Evolutionary conservation across 1,140 invertebrate genomes (phyloP), one percentile per base, ranked within the genome.

Genomic region (Lanistes nyassanus): DNA sequence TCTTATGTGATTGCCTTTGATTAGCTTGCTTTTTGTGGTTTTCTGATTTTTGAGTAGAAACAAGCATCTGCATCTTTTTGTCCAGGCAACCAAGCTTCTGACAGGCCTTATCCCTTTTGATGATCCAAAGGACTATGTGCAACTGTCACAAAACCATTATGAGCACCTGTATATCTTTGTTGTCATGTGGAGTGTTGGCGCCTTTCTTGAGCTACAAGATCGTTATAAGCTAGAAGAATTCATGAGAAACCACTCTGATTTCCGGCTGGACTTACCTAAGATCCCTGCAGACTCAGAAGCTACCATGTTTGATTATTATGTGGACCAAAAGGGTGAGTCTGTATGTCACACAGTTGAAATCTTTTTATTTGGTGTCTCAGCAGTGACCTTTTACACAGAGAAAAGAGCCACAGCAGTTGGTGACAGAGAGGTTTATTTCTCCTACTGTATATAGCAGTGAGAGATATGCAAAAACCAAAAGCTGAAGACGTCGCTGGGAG

Each of bases 131-230:
- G 42, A 47, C 42, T 47, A 6, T 47, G 42, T 1, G 42, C 42
- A 9, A 47, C 42, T 84, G 51, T 69, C 79, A 29, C 42, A 95
- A 6, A 53, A 80, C 21, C 84, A 88, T 60, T 77, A 89, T 26
- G 83, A 87, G 77, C 86, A 83, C 51, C 74, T 89, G 23, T 87
- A 88, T 69, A 83, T 89, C 13, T 98, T 98, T 89, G 90, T 94
- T 29, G 84, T 98, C 42, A 92, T 95, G 82, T 99, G 97, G 97
- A 93, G 95, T 51, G 92, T 97, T 73, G 97, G 97, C 39, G 95
- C 95, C 16, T 92, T 98, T 76, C 88, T 99, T 60, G 97, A 98
- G 88, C 93, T 92, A 19, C 91, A 92, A 23, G 97, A 98, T 88
- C 91, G 97, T 85, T 80, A 88, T 37, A 95, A 95, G 74, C 81